Evolutionary conservation across 2,797 vertebrate genomes (phyloP), one percentile per base, ranked within the genome.

Genomic region (Eospalax fontanierii): DNA sequence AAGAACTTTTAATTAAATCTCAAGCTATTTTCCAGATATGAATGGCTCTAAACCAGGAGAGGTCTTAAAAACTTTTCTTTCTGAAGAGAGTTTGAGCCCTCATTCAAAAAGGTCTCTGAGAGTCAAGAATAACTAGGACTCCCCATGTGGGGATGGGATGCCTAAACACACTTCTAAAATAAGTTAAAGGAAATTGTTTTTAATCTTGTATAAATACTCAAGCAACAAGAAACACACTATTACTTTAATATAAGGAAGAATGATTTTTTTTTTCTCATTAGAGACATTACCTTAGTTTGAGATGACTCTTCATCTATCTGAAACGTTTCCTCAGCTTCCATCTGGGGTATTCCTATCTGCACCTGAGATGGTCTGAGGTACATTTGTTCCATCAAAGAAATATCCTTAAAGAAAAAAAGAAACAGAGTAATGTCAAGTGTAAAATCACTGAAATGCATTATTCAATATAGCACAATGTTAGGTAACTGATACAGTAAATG

Each of bases 371-470:
- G 7, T 63, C 18, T 61, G 43, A 50, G 16, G 30, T 70, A 35
- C 50, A 15, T 26, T 82, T 93, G 89, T 83, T 83, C 95, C 66
- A 76, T 88, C 79, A 95, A 76, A 93, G 93, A 73, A 92, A 96
- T 87, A 75, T 95, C 96, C 97, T 97, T 89, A 16, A 95, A 94
- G 11, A 15, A 15, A 92, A 89, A 92, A 91, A 21, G n/a, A 94
- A 95, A 94, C 24, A 89, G 76, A 94, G 65, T 22, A 63, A 87
- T 66, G 66, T 1, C 35, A 89, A 46, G 50, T 87, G 87, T 82
- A 87, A 96, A 84, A 92, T 66, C n/a, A 96, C 1, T 65, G 22
- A 93, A 4, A 33, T 33, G 43, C 46, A 85, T 81, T 85, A 94
- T 66, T 94, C 59, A 78, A 30, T 73, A 73, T 16, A 86, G 7